Conservation (phyloP, 2,113 vertebrate species). For the Brachyhypopomus occidentalis region DNA sequence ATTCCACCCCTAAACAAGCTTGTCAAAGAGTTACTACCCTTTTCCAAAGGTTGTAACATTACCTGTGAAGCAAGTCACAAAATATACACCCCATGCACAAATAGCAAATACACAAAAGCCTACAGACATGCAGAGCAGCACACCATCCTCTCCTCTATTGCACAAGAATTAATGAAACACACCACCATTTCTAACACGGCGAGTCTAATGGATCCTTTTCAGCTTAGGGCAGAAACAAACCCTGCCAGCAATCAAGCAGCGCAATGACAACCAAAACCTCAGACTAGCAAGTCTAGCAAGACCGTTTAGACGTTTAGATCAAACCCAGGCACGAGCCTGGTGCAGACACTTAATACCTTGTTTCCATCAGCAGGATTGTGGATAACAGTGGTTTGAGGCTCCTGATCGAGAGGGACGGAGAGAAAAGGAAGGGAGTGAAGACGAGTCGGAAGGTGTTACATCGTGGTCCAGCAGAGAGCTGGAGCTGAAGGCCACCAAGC, state of each 20-base stretch:
- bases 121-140: constrained; percentile 15
- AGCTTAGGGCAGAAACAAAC: background rate
- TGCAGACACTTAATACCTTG: constrained; percentile 86
- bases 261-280: background rate
- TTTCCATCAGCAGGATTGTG: constrained; percentile 98
- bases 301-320: background rate
- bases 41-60: background rate
- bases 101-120: background rate
- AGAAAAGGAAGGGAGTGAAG: constrained; percentile 29
- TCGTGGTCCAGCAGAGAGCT: background rate
- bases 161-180: background rate
- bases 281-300: background rate
- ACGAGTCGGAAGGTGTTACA: constrained; percentile 22
- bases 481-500: constrained; percentile 48
- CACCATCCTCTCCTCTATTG: background rate
- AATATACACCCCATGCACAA: constrained; percentile 20
- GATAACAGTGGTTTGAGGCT: constrained; percentile 99
- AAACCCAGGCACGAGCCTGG: background rate
- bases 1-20: too few relatives aligned
- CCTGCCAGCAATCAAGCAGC: background rate
- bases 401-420: constrained; percentile 82
- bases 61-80: background rate
- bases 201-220: background rate
- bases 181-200: background rate
- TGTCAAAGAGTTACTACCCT: background rate